Evolutionary conservation across 30 jellyfish, hydroid and myxozoan species (phyloP).

Genomic region (Hydractinia echinata): DNA sequence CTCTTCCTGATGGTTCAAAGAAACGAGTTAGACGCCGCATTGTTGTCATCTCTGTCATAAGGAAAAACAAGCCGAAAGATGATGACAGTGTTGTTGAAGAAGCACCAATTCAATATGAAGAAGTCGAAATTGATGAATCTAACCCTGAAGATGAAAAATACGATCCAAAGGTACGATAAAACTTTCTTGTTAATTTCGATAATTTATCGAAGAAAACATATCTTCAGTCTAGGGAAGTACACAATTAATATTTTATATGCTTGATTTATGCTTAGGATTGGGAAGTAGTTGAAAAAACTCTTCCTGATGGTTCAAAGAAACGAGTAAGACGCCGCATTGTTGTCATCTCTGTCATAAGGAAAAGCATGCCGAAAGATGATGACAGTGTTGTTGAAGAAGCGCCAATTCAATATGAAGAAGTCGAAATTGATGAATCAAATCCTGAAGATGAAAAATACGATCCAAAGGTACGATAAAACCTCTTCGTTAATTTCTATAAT

Average conservation of each 20-base stretch:
- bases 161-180: background rate
- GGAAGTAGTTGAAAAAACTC: slow-evolving; percentile 29
- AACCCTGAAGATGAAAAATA: slow-evolving; percentile 28
- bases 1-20: slow-evolving; percentile 68
- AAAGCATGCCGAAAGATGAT: background rate
- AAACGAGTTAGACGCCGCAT: slow-evolving; percentile 66
- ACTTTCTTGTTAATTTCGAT: too few relatives aligned
- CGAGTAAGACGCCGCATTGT: slow-evolving; percentile 59
- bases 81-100: background rate
- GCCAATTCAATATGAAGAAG: slow-evolving; percentile 27
- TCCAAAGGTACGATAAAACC: background rate
- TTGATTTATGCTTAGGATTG: slow-evolving; percentile 7
- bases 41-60: background rate
- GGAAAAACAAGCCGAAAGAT: background rate
- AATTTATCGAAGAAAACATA: too few relatives aligned
- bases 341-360: background rate
- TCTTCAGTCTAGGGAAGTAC: too few relatives aligned
- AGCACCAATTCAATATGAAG: slow-evolving; percentile 20
- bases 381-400: background rate
- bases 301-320: slow-evolving; percentile 68
- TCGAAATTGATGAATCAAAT: slow-evolving; percentile 23
- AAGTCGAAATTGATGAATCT: slow-evolving; percentile 27
- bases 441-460: slow-evolving; percentile 26
- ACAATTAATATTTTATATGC: too few relatives aligned
- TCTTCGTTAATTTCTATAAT: too few relatives aligned